A percentile compares a stretch with the other conserved stretches of the same genome.
phyloP scores from a whole-genome alignment of 2,888 invertebrate genomes.

The Cataglyphis livida region DNA sequence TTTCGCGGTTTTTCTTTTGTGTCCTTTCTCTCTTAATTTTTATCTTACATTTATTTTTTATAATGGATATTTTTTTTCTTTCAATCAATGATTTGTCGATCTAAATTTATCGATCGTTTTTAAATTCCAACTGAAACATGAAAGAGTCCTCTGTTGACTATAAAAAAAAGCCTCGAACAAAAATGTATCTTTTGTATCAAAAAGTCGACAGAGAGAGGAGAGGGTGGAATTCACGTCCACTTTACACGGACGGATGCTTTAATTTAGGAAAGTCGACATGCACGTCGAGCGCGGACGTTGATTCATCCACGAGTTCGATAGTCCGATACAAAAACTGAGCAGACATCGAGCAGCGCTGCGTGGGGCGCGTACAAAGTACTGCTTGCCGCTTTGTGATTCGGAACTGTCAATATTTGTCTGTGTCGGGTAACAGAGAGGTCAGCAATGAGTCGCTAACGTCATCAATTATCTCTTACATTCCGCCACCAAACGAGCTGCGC shows the following conservation, averaged over 20 bases:
- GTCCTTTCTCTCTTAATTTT: background rate
- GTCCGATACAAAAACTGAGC: conserved; percentile 70
- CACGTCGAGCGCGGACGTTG: conserved; percentile 68
- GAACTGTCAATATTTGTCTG: conserved; percentile 80
- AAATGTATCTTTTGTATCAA: conserved; percentile 58
- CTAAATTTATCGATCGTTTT: conserved; percentile 19
- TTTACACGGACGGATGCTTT: conserved; percentile 59
- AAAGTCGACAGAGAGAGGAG: conserved; percentile 45
- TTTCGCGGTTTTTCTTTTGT: conserved; percentile 20
- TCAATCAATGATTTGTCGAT: background rate
- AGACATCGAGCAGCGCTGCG: conserved; percentile 63
- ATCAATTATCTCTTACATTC: conserved; percentile 82
- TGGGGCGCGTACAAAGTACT: conserved; percentile 70
- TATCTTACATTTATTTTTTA: background rate
- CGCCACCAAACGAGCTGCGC: conserved; percentile 54
- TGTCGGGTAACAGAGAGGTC: conserved; percentile 75
- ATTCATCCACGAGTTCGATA: conserved; percentile 66
- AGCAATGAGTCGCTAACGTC: conserved; percentile 79
- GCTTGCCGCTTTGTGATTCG: conserved; percentile 67
- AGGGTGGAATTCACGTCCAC: conserved; percentile 25
- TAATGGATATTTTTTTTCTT: background rate
- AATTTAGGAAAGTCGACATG: conserved; percentile 73
- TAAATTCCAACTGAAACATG: conserved; percentile 24
- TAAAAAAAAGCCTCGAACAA: conserved; percentile 35
- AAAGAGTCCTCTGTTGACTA: background rate